Conservation (phyloP, 2,797 vertebrate genomes). For the Distichodus sexfasciatus region DNA sequence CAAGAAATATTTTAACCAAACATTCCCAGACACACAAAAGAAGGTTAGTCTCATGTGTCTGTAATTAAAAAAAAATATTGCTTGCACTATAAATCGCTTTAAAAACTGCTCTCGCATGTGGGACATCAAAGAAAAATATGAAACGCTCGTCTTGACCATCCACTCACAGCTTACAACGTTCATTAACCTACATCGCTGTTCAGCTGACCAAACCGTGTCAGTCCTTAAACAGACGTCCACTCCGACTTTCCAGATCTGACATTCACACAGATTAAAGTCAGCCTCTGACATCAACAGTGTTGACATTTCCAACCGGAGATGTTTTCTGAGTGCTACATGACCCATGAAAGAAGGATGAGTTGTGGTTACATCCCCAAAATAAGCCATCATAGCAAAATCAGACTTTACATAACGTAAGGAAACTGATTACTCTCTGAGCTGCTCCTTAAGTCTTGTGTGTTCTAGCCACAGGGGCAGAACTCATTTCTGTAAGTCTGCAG, state of each 20-base stretch:
- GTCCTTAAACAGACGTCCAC: too few relatives aligned
- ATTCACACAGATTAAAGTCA: background rate
- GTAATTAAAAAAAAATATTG: background rate
- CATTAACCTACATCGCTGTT: conserved; percentile 3
- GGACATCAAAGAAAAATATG: background rate
- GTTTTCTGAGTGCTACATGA: background rate
- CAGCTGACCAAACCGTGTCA: background rate
- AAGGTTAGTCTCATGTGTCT: background rate
- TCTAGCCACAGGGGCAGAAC: background rate
- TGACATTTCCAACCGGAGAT: background rate
- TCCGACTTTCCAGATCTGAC: too few relatives aligned
- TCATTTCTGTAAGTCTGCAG: conserved; percentile 15
- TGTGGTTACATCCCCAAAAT: background rate
- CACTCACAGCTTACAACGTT: background rate
- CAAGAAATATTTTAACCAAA: background rate
- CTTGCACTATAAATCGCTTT: background rate
- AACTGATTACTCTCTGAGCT: conserved; percentile 9
- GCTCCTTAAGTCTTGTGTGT: background rate
- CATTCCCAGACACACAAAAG: background rate
- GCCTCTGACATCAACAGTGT: background rate
- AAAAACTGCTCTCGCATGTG: background rate
- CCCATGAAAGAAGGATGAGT: background rate
- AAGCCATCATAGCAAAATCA: background rate
- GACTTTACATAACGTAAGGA: conserved; percentile 3
- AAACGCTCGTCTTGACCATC: background rate